Evolutionary conservation across 2,888 invertebrate genomes (phyloP), one percentile per base, ranked within the genome.

Genomic region (Phasia obesa): DNA sequence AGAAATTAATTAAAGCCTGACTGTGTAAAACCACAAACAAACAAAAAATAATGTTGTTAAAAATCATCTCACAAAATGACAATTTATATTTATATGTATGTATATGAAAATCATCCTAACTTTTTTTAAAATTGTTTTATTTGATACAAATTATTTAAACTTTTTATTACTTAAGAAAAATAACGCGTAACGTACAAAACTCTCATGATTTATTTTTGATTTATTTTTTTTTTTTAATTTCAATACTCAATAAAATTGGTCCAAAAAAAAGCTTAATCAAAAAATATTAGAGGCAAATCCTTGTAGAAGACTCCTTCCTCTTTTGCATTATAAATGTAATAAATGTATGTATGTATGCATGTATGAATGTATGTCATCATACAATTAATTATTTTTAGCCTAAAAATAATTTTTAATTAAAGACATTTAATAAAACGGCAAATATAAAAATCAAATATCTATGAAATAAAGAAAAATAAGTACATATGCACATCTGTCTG

Each of bases 111-210:
- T 11, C 35, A 11, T 35, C 35, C 31, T 35, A 35, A 35, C 35
- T 35, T 1, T 11, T 35, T 35, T 35, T n/a, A n/a, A 35, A 35
- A 35, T 35, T 11, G 35, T 4, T 3, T 31, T 4, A 31, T 6
- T 31, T 31, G 6, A n/a, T n/a, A n/a, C n/a, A n/a, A n/a, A 31
- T 31, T 31, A 31, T 31, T 31, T 31, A 1, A 31, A 31, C 9
- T 9, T 9, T 31, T 9, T 31, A 31, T 31, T 11, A 42, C 42
- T 42, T 42, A 15, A 42, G 13, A 42, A 42, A 42, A 42, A 42
- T 35, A 35, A 35, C 3, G 73, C 64, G n/a, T 44, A 80, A 69
- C 79, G 67, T 73, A 73, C 73, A 74, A 74, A 73, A 64, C 59
- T 44, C 2, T 19, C 17, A 53, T 53, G 23, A 51, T 17, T n/a